Evolutionary conservation across 2,113 vertebrate species (phyloP), one percentile per base, ranked within the genome.

Genomic region (Hystrix cristata): DNA sequence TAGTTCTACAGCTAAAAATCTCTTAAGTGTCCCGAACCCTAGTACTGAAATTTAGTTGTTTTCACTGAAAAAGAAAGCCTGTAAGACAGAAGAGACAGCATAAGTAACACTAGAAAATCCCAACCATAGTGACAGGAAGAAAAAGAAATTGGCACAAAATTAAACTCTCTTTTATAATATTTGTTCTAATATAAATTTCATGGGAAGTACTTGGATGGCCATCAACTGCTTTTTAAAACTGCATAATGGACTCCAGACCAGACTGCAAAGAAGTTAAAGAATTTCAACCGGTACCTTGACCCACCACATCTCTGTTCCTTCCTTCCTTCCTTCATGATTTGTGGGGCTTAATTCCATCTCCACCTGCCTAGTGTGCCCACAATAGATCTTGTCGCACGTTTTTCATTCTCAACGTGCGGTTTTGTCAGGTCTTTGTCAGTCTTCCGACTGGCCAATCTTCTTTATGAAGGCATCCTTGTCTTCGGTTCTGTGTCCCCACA

Each of bases 1-100:
- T 51, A 86, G 19, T 87, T 76, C 6, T 72, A 76, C n/a, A 62
- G 34, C 69, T 95, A 71, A 90, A 96, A 94, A 38, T 46, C 18
- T 27, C 43, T 76, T 46, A 79, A 69, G 46, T 76, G 18, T 82
- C 71, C 57, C 25, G 59, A 34, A 89, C 3, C 13, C n/a, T 91
- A n/a, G 57, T n/a, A 78, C 18, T 51, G 64, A 91, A 81, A 93
- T 82, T 65, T 51, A 83, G n/a, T 82, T 90, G n/a, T 25, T 69
- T 34, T 80, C 38, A 88, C 13, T 51, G 8, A 82, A 94, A 79
- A 94, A 62, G 18, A 59, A 85, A 89, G 74, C 27, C 60, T 82
- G 31, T 67, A 74, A 76, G 60, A 65, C 8, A 21, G 74, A 93
- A 93, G 18, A 90, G 27, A 25, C 85, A 64, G 48, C 2, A 60